A percentile compares a stretch with the other conserved stretches of the same genome.
phyloP scores from a whole-genome alignment of 2,888 invertebrate species.

The Melanostoma mellinum region DNA sequence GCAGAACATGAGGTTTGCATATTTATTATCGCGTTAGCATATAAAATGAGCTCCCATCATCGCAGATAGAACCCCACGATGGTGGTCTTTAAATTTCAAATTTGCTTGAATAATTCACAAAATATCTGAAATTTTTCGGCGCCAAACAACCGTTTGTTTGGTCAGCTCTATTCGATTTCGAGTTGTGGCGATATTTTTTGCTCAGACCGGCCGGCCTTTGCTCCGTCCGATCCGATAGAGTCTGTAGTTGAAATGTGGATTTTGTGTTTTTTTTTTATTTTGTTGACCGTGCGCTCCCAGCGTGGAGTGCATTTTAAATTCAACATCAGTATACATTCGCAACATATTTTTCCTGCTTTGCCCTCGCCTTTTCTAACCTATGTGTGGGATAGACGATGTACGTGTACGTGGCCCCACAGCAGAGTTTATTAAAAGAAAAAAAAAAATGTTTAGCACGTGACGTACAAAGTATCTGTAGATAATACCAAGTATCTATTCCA shows the following conservation, averaged over 20 bases:
- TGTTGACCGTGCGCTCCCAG: slow-evolving; percentile 32
- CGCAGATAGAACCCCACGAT: slow-evolving; percentile 25
- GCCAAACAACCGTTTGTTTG: slow-evolving; percentile 44
- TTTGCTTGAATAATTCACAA: slow-evolving; percentile 70
- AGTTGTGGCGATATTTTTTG: not conserved
- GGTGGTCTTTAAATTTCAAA: slow-evolving; percentile 67
- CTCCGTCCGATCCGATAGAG: not conserved
- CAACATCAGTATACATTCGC: slow-evolving; percentile 52
- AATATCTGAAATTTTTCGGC: slow-evolving; percentile 67
- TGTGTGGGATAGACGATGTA: not conserved
- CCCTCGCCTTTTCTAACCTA: not conserved
- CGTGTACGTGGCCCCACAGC: slow-evolving; percentile 31
- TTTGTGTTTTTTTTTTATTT: not conserved
- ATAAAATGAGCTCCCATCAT: slow-evolving; percentile 58
- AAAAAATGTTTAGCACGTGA: slow-evolving; percentile 64
- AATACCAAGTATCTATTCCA: slow-evolving; percentile 72
- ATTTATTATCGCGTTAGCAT: slow-evolving; percentile 73
- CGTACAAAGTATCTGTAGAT: slow-evolving; percentile 64
- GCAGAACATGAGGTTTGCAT: slow-evolving; percentile 72
- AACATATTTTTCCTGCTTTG: slow-evolving; percentile 37
- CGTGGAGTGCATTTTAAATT: slow-evolving; percentile 65
- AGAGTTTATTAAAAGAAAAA: slow-evolving; percentile 31
- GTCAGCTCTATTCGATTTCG: slow-evolving; percentile 18
- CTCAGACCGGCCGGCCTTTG: not conserved
- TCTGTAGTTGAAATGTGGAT: slow-evolving; percentile 42